Evolutionary conservation across 2,797 vertebrate species (phyloP).

Genomic region (Amblyopsis hoosieri): DNA sequence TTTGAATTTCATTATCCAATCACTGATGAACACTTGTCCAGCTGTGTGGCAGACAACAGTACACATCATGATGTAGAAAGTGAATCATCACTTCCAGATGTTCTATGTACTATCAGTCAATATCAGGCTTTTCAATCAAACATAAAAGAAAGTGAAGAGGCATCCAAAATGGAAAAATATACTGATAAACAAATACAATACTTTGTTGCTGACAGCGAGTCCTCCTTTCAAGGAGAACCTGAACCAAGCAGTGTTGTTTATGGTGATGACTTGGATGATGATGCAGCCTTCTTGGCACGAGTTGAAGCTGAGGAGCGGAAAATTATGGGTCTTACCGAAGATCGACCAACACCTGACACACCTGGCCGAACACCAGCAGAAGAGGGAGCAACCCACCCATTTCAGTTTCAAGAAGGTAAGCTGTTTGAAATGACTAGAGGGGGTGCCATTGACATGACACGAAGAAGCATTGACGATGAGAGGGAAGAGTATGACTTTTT

Average conservation of each 20-base stretch:
- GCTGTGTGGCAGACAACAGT: constrained; percentile 19
- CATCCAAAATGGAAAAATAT: constrained; percentile 10
- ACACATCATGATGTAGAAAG: constrained; percentile 17
- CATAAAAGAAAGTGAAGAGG: constrained; percentile 1
- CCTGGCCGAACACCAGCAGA: constrained; percentile 80
- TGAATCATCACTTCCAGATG: constrained; percentile 6
- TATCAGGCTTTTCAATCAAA: not conserved
- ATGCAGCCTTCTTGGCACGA: constrained; percentile 76
- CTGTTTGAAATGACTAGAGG: constrained; percentile 99
- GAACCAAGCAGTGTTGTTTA: constrained; percentile 81
- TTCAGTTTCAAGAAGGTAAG: constrained; percentile 96
- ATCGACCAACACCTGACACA: constrained; percentile 80
- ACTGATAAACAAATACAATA: constrained; percentile 13
- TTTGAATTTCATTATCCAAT: not conserved
- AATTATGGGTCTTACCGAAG: constrained; percentile 76
- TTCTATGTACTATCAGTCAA: constrained; percentile 11
- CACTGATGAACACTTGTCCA: constrained; percentile 15
- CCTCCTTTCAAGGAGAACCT: constrained; percentile 52
- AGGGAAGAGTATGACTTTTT: constrained; percentile 86
- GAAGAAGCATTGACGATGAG: constrained; percentile 84
- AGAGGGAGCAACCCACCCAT: constrained; percentile 85
- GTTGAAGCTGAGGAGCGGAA: constrained; percentile 82
- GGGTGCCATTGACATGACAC: constrained; percentile 97
- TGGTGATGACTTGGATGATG: constrained; percentile 64
- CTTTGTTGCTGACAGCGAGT: not conserved